Conservation (phyloP, 2,888 invertebrate genomes). For the Lymantria monacha region DNA sequence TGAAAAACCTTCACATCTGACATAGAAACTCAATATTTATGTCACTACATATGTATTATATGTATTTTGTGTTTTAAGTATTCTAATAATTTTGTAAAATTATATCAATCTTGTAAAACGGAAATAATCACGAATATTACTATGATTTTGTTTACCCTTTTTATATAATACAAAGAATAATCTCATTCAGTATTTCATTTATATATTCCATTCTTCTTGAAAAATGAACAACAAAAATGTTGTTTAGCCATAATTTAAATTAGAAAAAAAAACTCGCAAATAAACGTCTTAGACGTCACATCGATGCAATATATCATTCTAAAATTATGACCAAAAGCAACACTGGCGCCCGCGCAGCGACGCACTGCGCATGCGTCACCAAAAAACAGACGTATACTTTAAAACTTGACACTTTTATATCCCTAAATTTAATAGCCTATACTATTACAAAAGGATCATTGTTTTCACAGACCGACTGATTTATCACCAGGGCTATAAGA, state of each 20-base stretch:
- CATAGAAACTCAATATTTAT: too few species aligned
- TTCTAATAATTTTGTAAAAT: too few species aligned
- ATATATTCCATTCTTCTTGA: neutral
- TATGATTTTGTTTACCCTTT: too few species aligned
- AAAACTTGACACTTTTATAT: conserved; percentile 62
- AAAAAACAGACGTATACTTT: conserved; percentile 44
- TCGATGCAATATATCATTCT: conserved; percentile 66
- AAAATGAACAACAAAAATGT: neutral
- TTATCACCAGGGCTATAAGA: conserved; percentile 50
- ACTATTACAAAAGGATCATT: conserved; percentile 78
- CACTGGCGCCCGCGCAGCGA: conserved; percentile 42
- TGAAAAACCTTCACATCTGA: too few species aligned
- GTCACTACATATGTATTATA: too few species aligned
- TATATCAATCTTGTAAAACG: too few species aligned
- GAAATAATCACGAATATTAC: too few species aligned
- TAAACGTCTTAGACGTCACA: conserved; percentile 43
- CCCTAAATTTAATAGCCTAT: conserved; percentile 73
- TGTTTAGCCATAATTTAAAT: neutral
- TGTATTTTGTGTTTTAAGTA: too few species aligned
- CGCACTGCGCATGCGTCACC: conserved; percentile 37
- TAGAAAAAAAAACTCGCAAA: conserved; percentile 34
- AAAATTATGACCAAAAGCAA: conserved; percentile 61
- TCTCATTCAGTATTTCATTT: too few species aligned
- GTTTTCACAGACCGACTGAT: conserved; percentile 74
- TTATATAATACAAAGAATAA: too few species aligned